Conservation (phyloP, 2,113 vertebrate species). For the Macquaria ambigua region DNA sequence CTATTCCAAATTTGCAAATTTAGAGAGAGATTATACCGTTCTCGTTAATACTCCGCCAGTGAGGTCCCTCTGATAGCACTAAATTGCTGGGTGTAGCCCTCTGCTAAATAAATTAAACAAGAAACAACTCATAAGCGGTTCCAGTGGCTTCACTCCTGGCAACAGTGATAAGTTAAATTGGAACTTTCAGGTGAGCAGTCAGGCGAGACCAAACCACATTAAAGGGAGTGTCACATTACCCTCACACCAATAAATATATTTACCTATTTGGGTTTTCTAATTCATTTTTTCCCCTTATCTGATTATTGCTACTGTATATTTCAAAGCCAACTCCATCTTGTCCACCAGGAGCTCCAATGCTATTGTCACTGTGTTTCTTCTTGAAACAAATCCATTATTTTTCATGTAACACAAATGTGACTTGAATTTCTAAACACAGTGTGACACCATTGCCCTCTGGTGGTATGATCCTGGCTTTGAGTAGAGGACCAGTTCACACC, state of each 20-base stretch:
- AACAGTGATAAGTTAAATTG: slow-evolving; percentile 75
- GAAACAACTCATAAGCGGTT: slow-evolving; percentile 56
- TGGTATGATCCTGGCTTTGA: slow-evolving; percentile 31
- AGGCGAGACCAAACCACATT: slow-evolving; percentile 64
- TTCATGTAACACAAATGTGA: slow-evolving; percentile 46
- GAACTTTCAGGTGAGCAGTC: slow-evolving; percentile 73
- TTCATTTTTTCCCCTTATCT: slow-evolving; percentile 38
- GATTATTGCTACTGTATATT: slow-evolving; percentile 24
- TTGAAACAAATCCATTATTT: slow-evolving; percentile 43
- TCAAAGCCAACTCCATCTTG: slow-evolving; percentile 24
- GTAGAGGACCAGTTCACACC: neutral
- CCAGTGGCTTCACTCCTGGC: slow-evolving; percentile 54
- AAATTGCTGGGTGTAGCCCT: slow-evolving; percentile 53
- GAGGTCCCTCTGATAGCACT: slow-evolving; percentile 23
- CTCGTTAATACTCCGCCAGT: slow-evolving; percentile 25
- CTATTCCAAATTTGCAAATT: slow-evolving; percentile 51
- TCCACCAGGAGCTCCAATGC: slow-evolving; percentile 31
- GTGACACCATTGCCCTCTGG: slow-evolving; percentile 74
- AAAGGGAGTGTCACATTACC: slow-evolving; percentile 70
- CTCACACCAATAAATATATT: slow-evolving; percentile 54
- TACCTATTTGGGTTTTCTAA: slow-evolving; percentile 62
- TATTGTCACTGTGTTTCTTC: slow-evolving; percentile 26
- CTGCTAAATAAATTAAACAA: slow-evolving; percentile 64
- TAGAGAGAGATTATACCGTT: slow-evolving; percentile 29
- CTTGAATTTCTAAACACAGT: slow-evolving; percentile 33